These are phyloP conservation scores for Chloroceryle amazona DNA, from an alignment of 2,797 vertebrate genomes.

Conservation along the genomic window DNA sequence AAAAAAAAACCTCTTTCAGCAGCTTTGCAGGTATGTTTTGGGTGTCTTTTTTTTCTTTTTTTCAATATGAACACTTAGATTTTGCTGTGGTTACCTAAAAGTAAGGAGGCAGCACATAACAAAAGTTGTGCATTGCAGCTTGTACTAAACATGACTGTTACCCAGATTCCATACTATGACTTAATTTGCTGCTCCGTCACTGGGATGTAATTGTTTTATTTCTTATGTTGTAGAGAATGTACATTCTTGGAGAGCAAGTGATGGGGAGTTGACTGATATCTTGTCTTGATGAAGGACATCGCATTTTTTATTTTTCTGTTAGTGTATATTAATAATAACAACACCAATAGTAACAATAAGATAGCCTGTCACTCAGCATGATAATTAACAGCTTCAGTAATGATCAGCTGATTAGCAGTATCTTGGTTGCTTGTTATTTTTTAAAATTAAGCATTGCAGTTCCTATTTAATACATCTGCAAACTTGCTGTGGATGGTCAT, in stretches of 20 bases:
- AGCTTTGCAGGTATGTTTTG: not conserved
- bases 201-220: not conserved
- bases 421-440: not conserved
- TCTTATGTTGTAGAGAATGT: not conserved
- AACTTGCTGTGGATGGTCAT: conserved; percentile 67
- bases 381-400: not conserved
- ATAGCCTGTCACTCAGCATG: not conserved
- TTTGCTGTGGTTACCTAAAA: not conserved
- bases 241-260: not conserved
- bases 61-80: not conserved
- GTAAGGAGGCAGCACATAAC: not conserved
- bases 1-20: not conserved
- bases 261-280: not conserved
- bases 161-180: not conserved
- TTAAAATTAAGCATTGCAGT: conserved; percentile 38
- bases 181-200: not conserved
- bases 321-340: not conserved
- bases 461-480: conserved; percentile 69
- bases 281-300: not conserved
- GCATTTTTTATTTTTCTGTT: not conserved
- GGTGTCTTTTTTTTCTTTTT: rapidly evolving
- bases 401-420: not conserved
- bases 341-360: not conserved
- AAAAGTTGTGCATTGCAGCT: not conserved
- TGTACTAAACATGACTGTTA: not conserved